Base-by-base conservation (phyloP, 2,113 vertebrate genomes). In the Pyrgilauda ruficollis region DNA sequence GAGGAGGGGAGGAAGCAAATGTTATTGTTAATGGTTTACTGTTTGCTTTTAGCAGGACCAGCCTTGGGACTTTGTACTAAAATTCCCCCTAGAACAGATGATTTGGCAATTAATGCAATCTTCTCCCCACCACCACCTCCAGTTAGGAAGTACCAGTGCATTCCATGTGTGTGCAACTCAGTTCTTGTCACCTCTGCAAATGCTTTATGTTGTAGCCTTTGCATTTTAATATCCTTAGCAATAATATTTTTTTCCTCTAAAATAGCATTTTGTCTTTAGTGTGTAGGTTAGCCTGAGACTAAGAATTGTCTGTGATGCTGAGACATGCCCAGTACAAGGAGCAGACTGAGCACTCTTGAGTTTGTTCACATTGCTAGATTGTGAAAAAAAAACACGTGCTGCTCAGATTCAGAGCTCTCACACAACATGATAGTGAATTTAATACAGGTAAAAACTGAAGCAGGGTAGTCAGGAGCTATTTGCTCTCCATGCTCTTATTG, bases 1-100 rank as follows among this genome's bases (percentile, higher is more conserved):
- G 74, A 86, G 72, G 50, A 88, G 82, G 52, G 89, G 50, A 91
- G 59, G 82, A 93, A 90, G 50, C 56, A 84, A 90, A 41, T 77
- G 61, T 78, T 87, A 33, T 17, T 77, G 33, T 55, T 86, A 92
- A 59, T 77, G 69, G 64, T 64, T 90, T 84, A 33, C 59, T 75
- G 18, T 56, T 92, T 90, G 87, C 43, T 86, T 91, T 84, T 63
- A 88, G 55, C 50, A 53, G 83, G 74, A 81, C 52, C 59, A 94
- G 64, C 69, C 68, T 72, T 68, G 61, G 79, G 55, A 86, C 47
- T 72, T 41, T 24, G 21, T 72, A 61, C 64, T 72, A 68, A 81
- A 72, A 70, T 63, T 9, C 31, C 17, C 24, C 19, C 20, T 35
- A n/a, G 33, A 69, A 30, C 3, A 78, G 59, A 85, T 63, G 63